Percentiles rank a stretch among this genome's conserved stretches.
phyloP scores from a whole-genome alignment of 2,888 invertebrate species.

The Coelopa pilipes region DNA sequence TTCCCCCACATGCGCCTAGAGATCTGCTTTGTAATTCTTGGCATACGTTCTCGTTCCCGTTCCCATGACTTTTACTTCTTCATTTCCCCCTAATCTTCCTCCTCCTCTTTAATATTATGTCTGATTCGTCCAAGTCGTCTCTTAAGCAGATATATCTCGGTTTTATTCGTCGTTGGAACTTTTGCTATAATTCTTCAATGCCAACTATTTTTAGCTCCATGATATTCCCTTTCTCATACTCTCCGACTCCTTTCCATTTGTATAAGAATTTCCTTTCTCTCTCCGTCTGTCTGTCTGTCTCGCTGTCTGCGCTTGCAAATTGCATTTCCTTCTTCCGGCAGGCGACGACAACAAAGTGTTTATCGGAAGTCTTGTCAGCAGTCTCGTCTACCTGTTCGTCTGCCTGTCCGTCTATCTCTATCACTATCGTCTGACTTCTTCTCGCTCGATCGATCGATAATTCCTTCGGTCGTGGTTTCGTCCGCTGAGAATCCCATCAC shows the following conservation, averaged over 20 bases:
- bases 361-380: background rate
- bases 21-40: slow-evolving; percentile 20
- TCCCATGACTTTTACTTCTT: background rate
- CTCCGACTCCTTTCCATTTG: no score
- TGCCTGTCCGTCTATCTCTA: background rate
- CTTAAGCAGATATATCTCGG: background rate
- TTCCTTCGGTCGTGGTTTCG: slow-evolving; percentile 24
- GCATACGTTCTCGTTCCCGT: background rate
- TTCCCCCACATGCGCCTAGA: slow-evolving; percentile 1
- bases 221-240: background rate
- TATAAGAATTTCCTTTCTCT: no score
- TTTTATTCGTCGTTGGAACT: background rate
- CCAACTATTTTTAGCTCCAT: no score
- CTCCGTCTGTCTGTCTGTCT: background rate
- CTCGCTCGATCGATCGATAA: slow-evolving; percentile 26
- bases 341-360: slow-evolving; percentile 6
- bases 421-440: background rate
- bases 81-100: background rate
- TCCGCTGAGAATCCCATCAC: slow-evolving; percentile 41
- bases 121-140: background rate
- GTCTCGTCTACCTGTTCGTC: slow-evolving; percentile 7
- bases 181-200: no score
- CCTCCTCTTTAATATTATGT: no score
- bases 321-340: slow-evolving; percentile 19
- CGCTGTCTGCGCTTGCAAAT: slow-evolving; percentile 25